Conservation (phyloP, 2,113 vertebrate species). For the Eurypyga helias region DNA sequence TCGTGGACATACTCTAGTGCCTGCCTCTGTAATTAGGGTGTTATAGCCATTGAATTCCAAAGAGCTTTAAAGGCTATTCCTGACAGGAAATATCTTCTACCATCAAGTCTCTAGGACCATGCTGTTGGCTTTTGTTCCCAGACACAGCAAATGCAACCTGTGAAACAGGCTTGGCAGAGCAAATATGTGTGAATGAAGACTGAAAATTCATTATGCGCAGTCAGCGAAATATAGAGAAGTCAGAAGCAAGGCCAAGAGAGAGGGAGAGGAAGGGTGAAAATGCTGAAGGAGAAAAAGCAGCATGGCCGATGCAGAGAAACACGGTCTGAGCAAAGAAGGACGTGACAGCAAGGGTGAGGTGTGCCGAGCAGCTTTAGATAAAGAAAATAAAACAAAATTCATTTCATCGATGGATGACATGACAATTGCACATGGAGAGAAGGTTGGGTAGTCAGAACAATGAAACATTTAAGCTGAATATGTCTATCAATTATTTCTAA, state of each 20-base stretch:
- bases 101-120: not conserved
- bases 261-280: not conserved
- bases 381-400: not conserved
- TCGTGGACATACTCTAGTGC: not conserved
- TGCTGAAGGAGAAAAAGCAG: not conserved
- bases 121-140: not conserved
- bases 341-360: not conserved
- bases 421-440: not conserved
- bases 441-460: not conserved
- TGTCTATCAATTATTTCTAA: constrained; percentile 3
- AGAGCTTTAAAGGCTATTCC: not conserved
- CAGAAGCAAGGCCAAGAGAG: not conserved
- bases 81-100: not conserved
- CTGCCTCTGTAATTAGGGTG: not conserved
- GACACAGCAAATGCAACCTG: not conserved
- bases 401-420: not conserved
- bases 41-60: not conserved
- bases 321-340: not conserved
- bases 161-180: not conserved
- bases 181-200: not conserved
- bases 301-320: not conserved
- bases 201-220: not conserved
- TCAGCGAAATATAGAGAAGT: not conserved
- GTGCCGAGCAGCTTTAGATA: not conserved
- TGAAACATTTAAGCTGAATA: not conserved